Evolutionary conservation across 2,797 vertebrate genomes (phyloP), one percentile per base, ranked within the genome.

Genomic region (Coccyzus lansbergi): DNA sequence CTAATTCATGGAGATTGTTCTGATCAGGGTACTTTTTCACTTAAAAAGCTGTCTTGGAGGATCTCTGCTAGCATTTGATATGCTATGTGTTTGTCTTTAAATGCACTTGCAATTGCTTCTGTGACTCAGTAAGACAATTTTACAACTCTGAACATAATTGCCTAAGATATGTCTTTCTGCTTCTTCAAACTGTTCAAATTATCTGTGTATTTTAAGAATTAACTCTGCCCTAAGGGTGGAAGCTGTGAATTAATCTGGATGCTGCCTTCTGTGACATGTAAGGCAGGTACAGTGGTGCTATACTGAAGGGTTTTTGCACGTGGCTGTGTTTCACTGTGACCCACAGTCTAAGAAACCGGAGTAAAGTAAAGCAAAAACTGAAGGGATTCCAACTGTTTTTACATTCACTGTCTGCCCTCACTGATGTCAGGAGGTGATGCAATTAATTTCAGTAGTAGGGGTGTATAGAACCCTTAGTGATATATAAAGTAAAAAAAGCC

Each of bases 191-290:
- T 83, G 90, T 92, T 96, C 90, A 93, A 55, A 40, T 59, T 89
- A 96, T 92, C 53, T 88, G 84, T 71, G 80, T 91, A 52, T 90
- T 97, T 96, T 83, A 87, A 93, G 12, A 76, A 71, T 95, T 95
- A 95, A 95, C 52, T 76, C 52, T 49, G 79, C 68, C 80, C 63
- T 92, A 86, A 92, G 91, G 48, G 24, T 97, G 79, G 88, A 94
- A 55, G 24, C 86, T 97, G 88, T 93, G 95, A 94, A 85, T 96
- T 68, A 29, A 49, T 64, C 46, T 48, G 56, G 46, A 31, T 74
- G 42, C 40, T 59, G 64, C 75, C 78, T 95, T 33, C 67, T 72
- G 72, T 69, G 80, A 24, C 44, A 7, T 49, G 34, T 69, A 51
- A 93, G 77, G 77, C 46, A 17, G 3, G 15, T 75, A n/a, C 44